Conservation (phyloP, 2,113 vertebrate species). For the Limanda limanda region DNA sequence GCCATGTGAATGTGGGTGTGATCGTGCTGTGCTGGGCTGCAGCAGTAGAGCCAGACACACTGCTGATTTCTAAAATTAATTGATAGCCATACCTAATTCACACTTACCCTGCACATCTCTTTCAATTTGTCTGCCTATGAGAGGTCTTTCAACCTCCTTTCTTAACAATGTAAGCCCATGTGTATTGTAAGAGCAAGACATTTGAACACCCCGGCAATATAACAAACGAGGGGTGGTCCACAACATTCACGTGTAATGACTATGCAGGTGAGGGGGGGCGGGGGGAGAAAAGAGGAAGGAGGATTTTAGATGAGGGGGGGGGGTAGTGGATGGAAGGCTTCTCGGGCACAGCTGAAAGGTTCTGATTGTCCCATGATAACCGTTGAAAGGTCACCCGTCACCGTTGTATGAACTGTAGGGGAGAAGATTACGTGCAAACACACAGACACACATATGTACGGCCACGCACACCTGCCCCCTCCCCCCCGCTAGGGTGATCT, state of each 20-base stretch:
- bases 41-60: constrained; percentile 44
- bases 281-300: not conserved
- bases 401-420: constrained; percentile 47
- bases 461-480: constrained; percentile 8
- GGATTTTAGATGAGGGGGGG: constrained; percentile 9
- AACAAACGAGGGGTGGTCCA: constrained; percentile 12
- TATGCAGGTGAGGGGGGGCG: not conserved
- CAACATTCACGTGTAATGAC: not conserved
- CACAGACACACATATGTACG: constrained; percentile 1
- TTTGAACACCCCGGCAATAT: constrained; percentile 36
- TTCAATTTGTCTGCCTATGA: not conserved
- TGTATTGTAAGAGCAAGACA: constrained; percentile 18
- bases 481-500: constrained; percentile 41
- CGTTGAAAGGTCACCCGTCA: constrained; percentile 75
- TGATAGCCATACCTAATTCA: constrained; percentile 30
- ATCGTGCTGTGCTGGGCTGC: constrained; percentile 18
- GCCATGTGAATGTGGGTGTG: constrained; percentile 42
- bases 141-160: not conserved
- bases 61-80: constrained; percentile 43
- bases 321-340: constrained; percentile 41
- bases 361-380: constrained; percentile 74
- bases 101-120: constrained; percentile 6
- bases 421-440: constrained; percentile 32
- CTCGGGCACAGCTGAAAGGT: constrained; percentile 64
- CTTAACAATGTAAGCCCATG: not conserved